phyloP scores from a whole-genome alignment of 2,113 vertebrate genomes.

The Xenus cinereus region DNA sequence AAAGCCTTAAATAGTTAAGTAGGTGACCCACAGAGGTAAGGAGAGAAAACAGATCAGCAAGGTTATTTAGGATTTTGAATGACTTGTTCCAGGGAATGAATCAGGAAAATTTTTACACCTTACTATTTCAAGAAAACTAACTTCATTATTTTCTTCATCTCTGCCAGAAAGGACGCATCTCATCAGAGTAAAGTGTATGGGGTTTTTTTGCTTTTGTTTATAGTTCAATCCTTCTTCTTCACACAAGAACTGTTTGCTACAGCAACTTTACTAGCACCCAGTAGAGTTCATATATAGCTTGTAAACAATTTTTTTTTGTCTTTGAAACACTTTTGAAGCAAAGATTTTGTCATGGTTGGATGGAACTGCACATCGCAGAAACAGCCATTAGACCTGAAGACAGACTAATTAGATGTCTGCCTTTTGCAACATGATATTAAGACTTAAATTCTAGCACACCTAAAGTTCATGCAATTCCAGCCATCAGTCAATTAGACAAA shows the following conservation, averaged over 20 bases:
- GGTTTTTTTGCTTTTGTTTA: neutral
- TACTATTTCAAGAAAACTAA: neutral
- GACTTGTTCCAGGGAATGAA: neutral
- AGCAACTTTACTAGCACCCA: slow-evolving; percentile 4
- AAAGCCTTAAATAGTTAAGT: neutral
- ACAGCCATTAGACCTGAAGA: slow-evolving; percentile 49
- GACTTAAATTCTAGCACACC: slow-evolving; percentile 64
- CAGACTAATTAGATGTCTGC: slow-evolving; percentile 64
- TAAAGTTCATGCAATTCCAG: slow-evolving; percentile 67
- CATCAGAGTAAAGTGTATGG: neutral
- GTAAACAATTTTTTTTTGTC: slow-evolving; percentile 3
- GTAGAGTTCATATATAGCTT: slow-evolving; percentile 20
- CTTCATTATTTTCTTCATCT: neutral
- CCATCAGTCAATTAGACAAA: slow-evolving; percentile 66
- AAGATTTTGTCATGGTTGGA: slow-evolving; percentile 41
- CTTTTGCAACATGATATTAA: slow-evolving; percentile 61
- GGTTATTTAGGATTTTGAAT: neutral
- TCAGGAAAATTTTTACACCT: neutral
- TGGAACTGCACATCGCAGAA: slow-evolving; percentile 4
- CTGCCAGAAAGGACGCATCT: neutral
- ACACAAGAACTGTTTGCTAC: slow-evolving; percentile 12
- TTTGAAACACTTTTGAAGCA: slow-evolving; percentile 49
- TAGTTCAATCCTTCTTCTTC: slow-evolving; percentile 28
- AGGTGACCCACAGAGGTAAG: neutral
- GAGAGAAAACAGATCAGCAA: neutral